Conservation (phyloP, 2,797 vertebrate species). For the Fistularia commersonii region DNA sequence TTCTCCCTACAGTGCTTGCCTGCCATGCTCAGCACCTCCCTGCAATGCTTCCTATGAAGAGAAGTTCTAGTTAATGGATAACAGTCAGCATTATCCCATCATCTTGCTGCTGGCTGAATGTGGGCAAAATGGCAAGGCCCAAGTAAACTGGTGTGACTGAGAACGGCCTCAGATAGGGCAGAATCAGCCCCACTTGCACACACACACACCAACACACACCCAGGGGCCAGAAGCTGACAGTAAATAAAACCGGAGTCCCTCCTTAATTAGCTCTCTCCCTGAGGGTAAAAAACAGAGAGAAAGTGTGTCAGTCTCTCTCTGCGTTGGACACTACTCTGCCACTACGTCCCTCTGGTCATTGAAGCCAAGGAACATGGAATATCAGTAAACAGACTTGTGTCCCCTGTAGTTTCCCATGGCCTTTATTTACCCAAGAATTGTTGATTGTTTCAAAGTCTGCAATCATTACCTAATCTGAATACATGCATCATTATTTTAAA, state of each 20-base stretch:
- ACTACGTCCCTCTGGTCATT: slow-evolving; percentile 33
- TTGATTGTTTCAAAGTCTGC: too few species aligned
- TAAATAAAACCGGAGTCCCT: slow-evolving; percentile 70
- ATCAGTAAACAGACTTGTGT: background rate
- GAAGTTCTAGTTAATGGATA: slow-evolving; percentile 39
- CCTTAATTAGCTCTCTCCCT: slow-evolving; percentile 72
- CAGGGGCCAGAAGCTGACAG: slow-evolving; percentile 65
- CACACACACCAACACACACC: slow-evolving; percentile 40
- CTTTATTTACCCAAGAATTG: slow-evolving; percentile 1
- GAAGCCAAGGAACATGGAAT: slow-evolving; percentile 25
- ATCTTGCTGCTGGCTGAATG: slow-evolving; percentile 49
- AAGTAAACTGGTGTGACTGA: slow-evolving; percentile 65
- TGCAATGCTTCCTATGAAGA: slow-evolving; percentile 31
- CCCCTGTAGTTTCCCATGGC: background rate
- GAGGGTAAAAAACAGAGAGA: slow-evolving; percentile 60
- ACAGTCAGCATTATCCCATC: slow-evolving; percentile 38
- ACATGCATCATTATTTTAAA: slow-evolving; percentile 6
- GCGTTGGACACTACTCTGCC: slow-evolving; percentile 55
- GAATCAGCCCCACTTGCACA: slow-evolving; percentile 30
- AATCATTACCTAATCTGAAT: slow-evolving; percentile 1
- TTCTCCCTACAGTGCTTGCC: slow-evolving; percentile 26
- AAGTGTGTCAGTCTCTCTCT: slow-evolving; percentile 70
- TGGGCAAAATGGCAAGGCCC: slow-evolving; percentile 59
- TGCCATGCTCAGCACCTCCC: slow-evolving; percentile 26
- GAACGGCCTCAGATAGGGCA: slow-evolving; percentile 48